Evolutionary conservation across 2,888 invertebrate genomes (phyloP), one percentile per base, ranked within the genome.

Genomic region (Callyntrura sp.): DNA sequence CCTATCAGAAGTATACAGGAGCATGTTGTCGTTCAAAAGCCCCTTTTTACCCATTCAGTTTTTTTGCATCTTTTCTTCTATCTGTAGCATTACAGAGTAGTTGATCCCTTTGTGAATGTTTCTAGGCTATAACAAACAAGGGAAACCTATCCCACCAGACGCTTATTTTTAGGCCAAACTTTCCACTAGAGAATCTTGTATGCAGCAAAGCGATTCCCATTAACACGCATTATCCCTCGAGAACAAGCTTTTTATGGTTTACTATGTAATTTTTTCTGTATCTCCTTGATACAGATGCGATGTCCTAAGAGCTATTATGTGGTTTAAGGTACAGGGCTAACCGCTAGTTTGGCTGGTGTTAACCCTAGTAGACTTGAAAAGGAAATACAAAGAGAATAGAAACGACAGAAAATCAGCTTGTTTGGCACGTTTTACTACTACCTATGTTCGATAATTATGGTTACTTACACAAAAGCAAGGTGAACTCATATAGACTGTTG

Each of bases 151-250:
- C 2, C 35, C 35, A 35, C 35, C 35, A 35, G 35, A 35, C 35
- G 35, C 35, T 35, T 35, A 6, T 35, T 35, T 23, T 23, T 0
- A 68, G 68, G 68, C 35, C 35, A 35, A 35, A 35, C 35, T 35
- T 35, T 35, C 35, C 35, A 35, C 35, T 35, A 6, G 76, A 83
- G 76, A 83, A 62, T 83, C 76, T 62, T 28, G 82, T 78, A 81
- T 25, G 48, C 23, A 62, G 43, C 65, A 73, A 65, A 85, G 68
- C 81, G 81, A 89, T 85, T 89, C 79, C 85, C 85, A 89, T 89
- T 89, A 89, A 45, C 89, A 89, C 88, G 84, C 81, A 85, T 89
- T 89, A 89, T 85, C 89, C 85, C 89, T 23, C 8, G 85, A 89
- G 85, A 89, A 85, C 70, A 60, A 70, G 17, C 85, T 73, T 84